Evolutionary conservation across 2,888 invertebrate species (phyloP).

Genomic region (Venusia cambrica): DNA sequence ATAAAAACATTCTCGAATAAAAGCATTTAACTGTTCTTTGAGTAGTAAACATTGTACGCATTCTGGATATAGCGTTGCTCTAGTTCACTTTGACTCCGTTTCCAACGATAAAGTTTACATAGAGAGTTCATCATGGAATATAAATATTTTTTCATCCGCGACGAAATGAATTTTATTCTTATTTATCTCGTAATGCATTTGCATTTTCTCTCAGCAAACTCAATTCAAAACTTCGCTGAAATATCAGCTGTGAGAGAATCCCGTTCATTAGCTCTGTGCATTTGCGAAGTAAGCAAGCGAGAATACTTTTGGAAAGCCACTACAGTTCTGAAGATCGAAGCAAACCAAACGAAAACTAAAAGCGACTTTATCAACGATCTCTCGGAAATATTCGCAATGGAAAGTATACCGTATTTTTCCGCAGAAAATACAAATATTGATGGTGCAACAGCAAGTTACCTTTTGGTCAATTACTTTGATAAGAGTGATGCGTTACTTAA

Average conservation of each 20-base stretch:
- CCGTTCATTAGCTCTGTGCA: constrained; percentile 29
- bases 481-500: constrained; percentile 28
- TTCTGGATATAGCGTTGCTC: constrained; percentile 8
- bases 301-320: constrained; percentile 32
- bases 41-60: constrained; percentile 13
- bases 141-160: constrained; percentile 4
- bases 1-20: constrained; percentile 7
- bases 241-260: constrained; percentile 13
- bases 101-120: constrained; percentile 6
- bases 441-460: constrained; percentile 19
- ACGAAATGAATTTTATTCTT: constrained; percentile 17
- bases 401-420: constrained; percentile 25
- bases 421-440: constrained; percentile 4
- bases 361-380: constrained; percentile 28
- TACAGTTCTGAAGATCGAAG: constrained; percentile 26
- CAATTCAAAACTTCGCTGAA: constrained; percentile 15
- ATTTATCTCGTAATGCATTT: constrained; percentile 17
- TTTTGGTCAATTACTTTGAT: constrained; percentile 35
- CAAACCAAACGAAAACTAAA: constrained; percentile 12
- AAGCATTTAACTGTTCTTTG: constrained; percentile 8
- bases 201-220: constrained; percentile 10
- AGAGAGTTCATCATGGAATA: constrained; percentile 2
- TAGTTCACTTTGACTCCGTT: constrained; percentile 6
- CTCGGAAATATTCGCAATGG: constrained; percentile 22
- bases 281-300: constrained; percentile 27